Conservation (phyloP, 2,113 vertebrate species). For the Cebus imitator region DNA sequence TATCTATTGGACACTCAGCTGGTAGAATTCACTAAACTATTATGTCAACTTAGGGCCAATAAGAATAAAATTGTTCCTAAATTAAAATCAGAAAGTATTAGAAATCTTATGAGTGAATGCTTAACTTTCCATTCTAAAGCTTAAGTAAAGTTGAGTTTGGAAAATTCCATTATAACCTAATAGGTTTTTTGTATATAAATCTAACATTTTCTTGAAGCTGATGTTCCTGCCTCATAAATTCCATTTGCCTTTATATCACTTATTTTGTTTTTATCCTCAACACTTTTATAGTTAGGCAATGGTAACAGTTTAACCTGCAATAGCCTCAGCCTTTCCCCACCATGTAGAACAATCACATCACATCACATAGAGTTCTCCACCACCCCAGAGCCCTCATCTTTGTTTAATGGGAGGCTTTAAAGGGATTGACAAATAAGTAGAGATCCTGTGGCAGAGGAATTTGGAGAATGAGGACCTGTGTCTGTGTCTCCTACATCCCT, state of each 20-base stretch:
- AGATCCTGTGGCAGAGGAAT: not conserved
- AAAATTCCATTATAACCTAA: not conserved
- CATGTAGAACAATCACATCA: not conserved
- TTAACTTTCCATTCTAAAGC: slow-evolving; percentile 11
- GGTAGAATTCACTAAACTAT: not conserved
- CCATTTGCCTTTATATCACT: not conserved
- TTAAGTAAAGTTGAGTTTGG: not conserved
- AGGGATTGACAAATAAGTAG: not conserved
- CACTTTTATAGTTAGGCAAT: not conserved
- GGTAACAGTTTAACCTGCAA: not conserved
- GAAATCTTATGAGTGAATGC: not conserved
- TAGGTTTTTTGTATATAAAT: not conserved
- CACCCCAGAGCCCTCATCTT: not conserved
- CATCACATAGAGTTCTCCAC: not conserved
- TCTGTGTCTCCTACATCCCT: too few relatives aligned
- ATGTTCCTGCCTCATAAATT: not conserved
- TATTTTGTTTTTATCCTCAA: not conserved
- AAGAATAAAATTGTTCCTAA: slow-evolving; percentile 20
- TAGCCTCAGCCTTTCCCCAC: not conserved
- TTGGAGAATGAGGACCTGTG: not conserved
- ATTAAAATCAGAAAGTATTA: slow-evolving; percentile 27
- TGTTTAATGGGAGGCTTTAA: not conserved
- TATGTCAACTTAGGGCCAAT: slow-evolving; percentile 2
- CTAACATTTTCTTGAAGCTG: not conserved
- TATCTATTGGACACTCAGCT: not conserved